phyloP scores from a whole-genome alignment of 2,113 vertebrate genomes.

The Mesitornis unicolor region DNA sequence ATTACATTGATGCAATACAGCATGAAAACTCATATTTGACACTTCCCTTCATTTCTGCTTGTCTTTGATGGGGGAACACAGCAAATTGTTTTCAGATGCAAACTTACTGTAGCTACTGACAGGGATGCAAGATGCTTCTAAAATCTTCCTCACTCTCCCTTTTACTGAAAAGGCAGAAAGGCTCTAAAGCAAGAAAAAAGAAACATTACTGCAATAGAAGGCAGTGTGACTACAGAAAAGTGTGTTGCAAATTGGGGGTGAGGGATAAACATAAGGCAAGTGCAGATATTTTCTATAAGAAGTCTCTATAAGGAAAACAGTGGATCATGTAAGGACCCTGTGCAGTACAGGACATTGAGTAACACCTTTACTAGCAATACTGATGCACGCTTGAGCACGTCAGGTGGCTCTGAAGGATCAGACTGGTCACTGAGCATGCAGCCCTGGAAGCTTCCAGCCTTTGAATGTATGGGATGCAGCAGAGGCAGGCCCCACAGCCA shows the following conservation, averaged over 20 bases:
- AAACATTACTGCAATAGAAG: background rate
- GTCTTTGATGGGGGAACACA: background rate
- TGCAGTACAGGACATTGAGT: fast-evolving
- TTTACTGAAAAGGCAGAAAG: background rate
- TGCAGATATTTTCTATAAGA: background rate
- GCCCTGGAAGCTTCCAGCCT: background rate
- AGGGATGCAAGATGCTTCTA: background rate
- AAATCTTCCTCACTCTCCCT: background rate
- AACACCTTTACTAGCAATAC: background rate
- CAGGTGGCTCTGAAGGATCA: background rate
- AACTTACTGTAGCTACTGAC: background rate
- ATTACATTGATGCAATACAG: background rate
- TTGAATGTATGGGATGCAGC: background rate
- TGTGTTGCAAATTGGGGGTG: background rate
- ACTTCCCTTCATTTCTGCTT: background rate
- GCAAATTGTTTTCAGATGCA: background rate
- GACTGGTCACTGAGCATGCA: background rate
- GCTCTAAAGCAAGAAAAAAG: background rate
- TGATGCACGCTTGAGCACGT: too few species aligned
- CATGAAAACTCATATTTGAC: background rate
- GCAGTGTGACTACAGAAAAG: background rate
- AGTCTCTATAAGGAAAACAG: background rate
- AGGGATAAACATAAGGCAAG: background rate
- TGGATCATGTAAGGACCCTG: background rate
- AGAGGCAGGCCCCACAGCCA: background rate